Percentiles rank a stretch among this genome's conserved stretches.
Evolutionary conservation across 2,797 vertebrate species (phyloP).

Genomic region (Hoplostethus mediterraneus): DNA sequence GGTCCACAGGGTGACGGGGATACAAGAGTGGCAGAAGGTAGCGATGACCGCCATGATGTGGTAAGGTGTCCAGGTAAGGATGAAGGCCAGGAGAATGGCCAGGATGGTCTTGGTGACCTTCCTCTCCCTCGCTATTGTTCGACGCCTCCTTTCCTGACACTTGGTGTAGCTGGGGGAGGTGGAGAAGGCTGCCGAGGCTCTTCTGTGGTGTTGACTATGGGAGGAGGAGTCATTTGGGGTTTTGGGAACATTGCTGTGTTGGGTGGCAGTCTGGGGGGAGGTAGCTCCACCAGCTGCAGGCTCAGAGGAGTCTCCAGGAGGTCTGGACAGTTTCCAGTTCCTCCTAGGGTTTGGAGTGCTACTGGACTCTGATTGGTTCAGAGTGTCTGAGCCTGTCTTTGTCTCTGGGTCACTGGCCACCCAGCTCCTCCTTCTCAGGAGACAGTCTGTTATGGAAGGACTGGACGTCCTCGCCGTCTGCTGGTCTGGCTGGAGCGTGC

Average conservation of each 20-base stretch:
- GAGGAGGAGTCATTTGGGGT: slow-evolving; percentile 25
- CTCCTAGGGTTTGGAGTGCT: neutral
- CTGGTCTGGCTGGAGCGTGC: neutral
- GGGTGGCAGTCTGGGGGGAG: neutral
- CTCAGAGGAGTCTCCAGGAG: slow-evolving; percentile 9
- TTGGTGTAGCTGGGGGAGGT: slow-evolving; percentile 21
- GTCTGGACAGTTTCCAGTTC: neutral
- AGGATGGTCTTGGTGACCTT: slow-evolving; percentile 93
- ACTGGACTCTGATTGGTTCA: slow-evolving; percentile 42
- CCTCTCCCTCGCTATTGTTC: slow-evolving; percentile 88
- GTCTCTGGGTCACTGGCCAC: slow-evolving; percentile 20
- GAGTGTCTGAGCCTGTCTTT: slow-evolving; percentile 26
- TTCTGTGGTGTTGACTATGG: slow-evolving; percentile 21
- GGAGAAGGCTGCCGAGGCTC: slow-evolving; percentile 1
- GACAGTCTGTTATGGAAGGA: slow-evolving; percentile 20
- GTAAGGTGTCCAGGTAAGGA: slow-evolving; percentile 93
- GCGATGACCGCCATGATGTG: slow-evolving; percentile 92
- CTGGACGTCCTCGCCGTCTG: neutral
- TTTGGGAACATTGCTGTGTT: slow-evolving; percentile 2
- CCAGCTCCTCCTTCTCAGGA: slow-evolving; percentile 28
- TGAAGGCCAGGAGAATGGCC: slow-evolving; percentile 91
- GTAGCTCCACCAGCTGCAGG: neutral
- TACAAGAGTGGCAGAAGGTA: slow-evolving; percentile 87
- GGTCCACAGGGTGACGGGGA: slow-evolving; percentile 87
- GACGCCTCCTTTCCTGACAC: slow-evolving; percentile 70